Evolutionary conservation across 2,888 invertebrate species (phyloP), one percentile per base, ranked within the genome.

Genomic region (Drosophila paracracens): DNA sequence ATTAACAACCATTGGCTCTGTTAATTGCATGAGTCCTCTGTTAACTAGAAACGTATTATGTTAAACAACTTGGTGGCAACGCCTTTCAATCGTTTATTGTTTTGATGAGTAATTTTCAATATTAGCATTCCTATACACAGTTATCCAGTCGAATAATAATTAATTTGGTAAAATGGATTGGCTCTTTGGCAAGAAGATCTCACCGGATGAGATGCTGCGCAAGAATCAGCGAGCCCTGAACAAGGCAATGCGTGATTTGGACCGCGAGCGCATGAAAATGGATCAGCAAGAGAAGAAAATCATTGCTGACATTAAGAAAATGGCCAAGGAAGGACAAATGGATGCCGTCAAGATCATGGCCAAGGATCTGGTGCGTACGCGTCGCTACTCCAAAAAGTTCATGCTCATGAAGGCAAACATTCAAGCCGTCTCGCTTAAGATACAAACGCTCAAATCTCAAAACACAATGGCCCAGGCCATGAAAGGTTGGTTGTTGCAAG

Each of bases 321-420:
- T 99, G 94, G 99, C 99, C 1, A 99, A 99, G 92, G 98, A 98
- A 91, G 99, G 99, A 18, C 99, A 99, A 94, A 99, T 99, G 98
- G 99, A 99, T 94, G 98, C 99, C 18, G 99, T 99, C 0, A 99
- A 99, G 94, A 99, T 99, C 83, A 99, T 99, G 99, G 99, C 99
- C 0, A 98, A 98, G 93, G 99, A 99, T 94, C 94, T 99, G 81
- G 99, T 99, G 8, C 95, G 99, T 81, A 99, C 99, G 1, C 95
- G 99, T 72, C 95, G 96, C 57, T 99, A 99, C 91, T 96, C 97
- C 59, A 99, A 99, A 93, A 99, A 99, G 94, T 99, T 99, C 93
- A 99, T 99, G 96, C 93, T 99, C 81, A 99, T 99, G 99, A 97
- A 98, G 92, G 99, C 99, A 1, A 99, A 99, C 93, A 99, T 99